These are phyloP conservation scores for Porites lutea DNA, from an alignment of 64 coral and sea anemone genomes.

Conservation along the genomic window DNA sequence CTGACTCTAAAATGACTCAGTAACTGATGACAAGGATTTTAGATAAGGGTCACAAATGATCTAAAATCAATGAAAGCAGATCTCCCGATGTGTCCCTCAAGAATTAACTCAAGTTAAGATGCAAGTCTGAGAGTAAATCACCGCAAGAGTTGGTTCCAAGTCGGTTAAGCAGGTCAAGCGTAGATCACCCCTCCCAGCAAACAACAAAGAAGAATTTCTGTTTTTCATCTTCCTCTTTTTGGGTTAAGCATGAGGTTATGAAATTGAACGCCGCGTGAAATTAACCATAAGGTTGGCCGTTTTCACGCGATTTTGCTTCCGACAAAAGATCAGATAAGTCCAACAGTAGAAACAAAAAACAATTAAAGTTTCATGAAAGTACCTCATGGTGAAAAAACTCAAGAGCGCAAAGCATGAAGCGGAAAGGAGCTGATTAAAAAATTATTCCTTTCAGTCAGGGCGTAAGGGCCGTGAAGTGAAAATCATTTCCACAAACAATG, in stretches of 20 bases:
- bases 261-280: neutral
- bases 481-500: constrained; percentile 73
- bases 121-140: neutral
- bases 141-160: neutral
- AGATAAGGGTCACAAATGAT: neutral
- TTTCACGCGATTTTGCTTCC: neutral
- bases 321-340: neutral
- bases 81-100: neutral
- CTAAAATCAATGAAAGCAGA: neutral
- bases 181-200: neutral
- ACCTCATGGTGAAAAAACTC: constrained; percentile 16
- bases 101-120: neutral
- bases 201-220: neutral
- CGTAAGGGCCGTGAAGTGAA: constrained; percentile 5
- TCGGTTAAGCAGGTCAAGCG: neutral
- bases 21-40: neutral
- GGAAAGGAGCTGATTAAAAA: constrained; percentile 77
- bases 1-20: neutral
- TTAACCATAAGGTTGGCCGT: neutral
- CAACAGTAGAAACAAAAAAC: neutral
- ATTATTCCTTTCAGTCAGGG: constrained; percentile 63
- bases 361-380: constrained; percentile 27
- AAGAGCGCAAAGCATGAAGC: constrained; percentile 36
- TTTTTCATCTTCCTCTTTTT: too few relatives aligned
- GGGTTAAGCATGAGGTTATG: neutral